Evolutionary conservation across 2,888 invertebrate species (phyloP).

Genomic region (Mythimna lalbum): DNA sequence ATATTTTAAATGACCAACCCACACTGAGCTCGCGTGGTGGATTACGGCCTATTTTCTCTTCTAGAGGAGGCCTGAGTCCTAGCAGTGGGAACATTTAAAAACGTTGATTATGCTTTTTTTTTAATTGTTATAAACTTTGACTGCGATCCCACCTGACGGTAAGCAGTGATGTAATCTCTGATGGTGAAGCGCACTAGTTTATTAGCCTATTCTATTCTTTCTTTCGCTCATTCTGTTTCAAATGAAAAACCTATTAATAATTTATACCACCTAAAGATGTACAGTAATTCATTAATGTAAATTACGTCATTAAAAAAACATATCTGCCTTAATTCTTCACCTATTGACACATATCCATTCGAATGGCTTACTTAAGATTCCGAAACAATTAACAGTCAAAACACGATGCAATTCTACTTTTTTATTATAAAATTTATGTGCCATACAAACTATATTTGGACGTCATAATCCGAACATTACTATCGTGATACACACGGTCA

Average conservation of each 20-base stretch:
- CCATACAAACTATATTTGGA: constrained; percentile 55
- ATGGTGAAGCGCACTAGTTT: no score
- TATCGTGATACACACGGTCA: constrained; percentile 60
- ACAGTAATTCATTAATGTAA: not conserved
- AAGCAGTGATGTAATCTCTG: no score
- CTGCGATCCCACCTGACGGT: no score
- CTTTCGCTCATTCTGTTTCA: no score
- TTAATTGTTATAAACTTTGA: no score
- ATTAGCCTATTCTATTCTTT: no score
- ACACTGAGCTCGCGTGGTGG: no score
- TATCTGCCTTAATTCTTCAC: not conserved
- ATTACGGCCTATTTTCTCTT: no score
- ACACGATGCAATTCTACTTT: constrained; percentile 41
- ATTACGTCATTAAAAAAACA: not conserved
- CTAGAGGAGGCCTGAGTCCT: no score
- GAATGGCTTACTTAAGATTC: constrained; percentile 6
- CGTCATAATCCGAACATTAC: constrained; percentile 44
- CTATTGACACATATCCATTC: constrained; percentile 1
- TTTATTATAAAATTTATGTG: constrained; percentile 49
- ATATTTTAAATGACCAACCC: not conserved
- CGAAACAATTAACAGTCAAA: constrained; percentile 26
- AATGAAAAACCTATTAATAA: not conserved
- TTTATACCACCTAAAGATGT: not conserved
- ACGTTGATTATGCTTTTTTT: no score
- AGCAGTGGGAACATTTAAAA: no score